These are phyloP conservation scores for Cercocebus atys DNA, from an alignment of 2,113 vertebrate species.

Conservation along the genomic window DNA sequence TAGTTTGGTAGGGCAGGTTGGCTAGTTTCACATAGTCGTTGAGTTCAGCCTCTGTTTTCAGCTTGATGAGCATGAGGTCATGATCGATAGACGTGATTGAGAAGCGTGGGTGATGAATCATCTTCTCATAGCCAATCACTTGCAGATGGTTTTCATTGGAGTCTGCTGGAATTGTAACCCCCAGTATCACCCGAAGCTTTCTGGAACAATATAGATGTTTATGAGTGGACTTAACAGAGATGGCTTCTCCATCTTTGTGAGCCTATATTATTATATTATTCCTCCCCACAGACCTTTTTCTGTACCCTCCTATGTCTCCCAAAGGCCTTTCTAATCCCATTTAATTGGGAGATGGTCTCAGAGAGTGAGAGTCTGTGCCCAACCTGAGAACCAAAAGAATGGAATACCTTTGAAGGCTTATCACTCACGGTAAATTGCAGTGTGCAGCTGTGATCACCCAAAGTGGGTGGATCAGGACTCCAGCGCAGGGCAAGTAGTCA, in stretches of 20 bases:
- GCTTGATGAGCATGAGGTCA: conserved; percentile 73
- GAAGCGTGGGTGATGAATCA: conserved; percentile 60
- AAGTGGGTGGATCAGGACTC: conserved; percentile 60
- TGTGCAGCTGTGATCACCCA: conserved; percentile 76
- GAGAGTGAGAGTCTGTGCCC: not conserved
- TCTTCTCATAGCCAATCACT: conserved; percentile 30
- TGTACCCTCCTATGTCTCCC: not conserved
- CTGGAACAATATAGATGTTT: conserved; percentile 11
- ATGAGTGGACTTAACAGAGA: not conserved
- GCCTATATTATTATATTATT: not conserved
- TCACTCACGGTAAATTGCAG: conserved; percentile 75
- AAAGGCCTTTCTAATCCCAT: too few relatives aligned
- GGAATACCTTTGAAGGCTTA: not conserved
- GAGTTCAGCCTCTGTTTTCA: not conserved
- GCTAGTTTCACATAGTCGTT: not conserved
- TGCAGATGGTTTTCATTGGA: not conserved
- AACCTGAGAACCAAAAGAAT: not conserved
- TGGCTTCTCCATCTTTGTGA: not conserved
- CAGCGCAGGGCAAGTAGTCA: conserved; percentile 71
- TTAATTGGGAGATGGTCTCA: not conserved
- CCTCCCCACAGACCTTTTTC: not conserved
- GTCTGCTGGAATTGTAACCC: conserved; percentile 51
- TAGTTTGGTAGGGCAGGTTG: not conserved
- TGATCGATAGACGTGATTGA: not conserved
- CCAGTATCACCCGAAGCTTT: conserved; percentile 40